These are phyloP conservation scores for Oeneis ivallda DNA, from an alignment of 2,888 invertebrate species.

Conservation along the genomic window DNA sequence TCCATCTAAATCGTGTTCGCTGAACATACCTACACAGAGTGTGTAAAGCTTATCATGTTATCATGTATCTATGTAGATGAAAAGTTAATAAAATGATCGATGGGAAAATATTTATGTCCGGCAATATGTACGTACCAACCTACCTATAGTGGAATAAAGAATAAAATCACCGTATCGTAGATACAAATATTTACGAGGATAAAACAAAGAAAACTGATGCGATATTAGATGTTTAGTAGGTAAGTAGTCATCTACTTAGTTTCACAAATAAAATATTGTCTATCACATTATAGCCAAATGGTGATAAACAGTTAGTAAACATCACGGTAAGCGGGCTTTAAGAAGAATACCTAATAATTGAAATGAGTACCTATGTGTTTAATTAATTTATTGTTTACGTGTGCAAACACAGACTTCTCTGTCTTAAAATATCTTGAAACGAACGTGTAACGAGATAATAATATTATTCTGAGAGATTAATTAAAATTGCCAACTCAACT, in stretches of 20 bases:
- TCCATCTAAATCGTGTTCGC: no score
- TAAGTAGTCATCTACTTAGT: no score
- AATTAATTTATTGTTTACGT: not conserved
- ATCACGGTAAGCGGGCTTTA: not conserved
- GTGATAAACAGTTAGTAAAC: not conserved
- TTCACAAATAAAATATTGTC: not conserved
- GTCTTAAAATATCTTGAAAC: not conserved
- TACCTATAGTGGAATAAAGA: not conserved
- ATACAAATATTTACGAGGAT: slow-evolving; percentile 1
- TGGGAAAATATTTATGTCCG: slow-evolving; percentile 11
- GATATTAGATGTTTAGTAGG: not conserved
- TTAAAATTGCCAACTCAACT: not conserved
- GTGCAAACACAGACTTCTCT: not conserved
- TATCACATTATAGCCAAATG: not conserved
- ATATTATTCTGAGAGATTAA: not conserved
- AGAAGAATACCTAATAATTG: not conserved
- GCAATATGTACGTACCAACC: not conserved
- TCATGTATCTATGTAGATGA: not conserved
- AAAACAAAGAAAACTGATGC: not conserved
- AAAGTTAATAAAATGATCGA: slow-evolving; percentile 13
- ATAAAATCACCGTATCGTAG: not conserved
- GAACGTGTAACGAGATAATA: not conserved
- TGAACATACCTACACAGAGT: not conserved
- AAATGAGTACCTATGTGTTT: not conserved
- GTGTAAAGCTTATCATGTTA: not conserved